phyloP scores from a whole-genome alignment of 2,888 invertebrate species.

The Hirtodrosophila histrioides region DNA sequence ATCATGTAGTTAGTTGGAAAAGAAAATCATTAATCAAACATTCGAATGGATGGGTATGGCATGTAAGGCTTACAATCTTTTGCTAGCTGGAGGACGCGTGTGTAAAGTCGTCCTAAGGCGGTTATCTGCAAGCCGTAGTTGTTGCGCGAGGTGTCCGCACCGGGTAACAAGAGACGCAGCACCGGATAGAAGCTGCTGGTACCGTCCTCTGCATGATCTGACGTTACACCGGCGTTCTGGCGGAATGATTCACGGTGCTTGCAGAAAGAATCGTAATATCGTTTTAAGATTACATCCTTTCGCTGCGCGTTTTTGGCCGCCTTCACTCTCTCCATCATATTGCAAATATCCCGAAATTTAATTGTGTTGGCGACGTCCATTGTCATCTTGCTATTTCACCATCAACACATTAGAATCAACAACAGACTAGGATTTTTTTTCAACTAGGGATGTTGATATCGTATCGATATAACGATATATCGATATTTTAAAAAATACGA shows the following conservation, averaged over 20 bases:
- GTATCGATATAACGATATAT: too few species aligned
- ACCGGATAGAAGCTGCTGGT: conserved; percentile 89
- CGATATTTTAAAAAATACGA: too few species aligned
- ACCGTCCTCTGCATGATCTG: conserved; percentile 62
- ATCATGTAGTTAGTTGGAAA: background rate
- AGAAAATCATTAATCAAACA: background rate
- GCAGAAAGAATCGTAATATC: conserved; percentile 79
- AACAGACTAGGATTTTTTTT: too few species aligned
- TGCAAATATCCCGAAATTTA: conserved; percentile 80
- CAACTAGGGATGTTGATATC: too few species aligned
- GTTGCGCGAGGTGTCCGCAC: conserved; percentile 90
- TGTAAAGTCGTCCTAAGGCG: conserved; percentile 88
- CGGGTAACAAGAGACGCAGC: conserved; percentile 91
- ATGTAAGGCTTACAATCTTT: conserved; percentile 85
- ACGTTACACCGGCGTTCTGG: conserved; percentile 30
- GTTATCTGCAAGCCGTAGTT: conserved; percentile 93
- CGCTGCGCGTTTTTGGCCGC: conserved; percentile 53
- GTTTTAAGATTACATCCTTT: conserved; percentile 74
- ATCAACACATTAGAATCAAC: conserved; percentile 1
- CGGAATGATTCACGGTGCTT: conserved; percentile 76
- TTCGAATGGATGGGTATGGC: background rate
- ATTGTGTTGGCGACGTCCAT: conserved; percentile 79
- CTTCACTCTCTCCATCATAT: conserved; percentile 78
- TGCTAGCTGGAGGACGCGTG: conserved; percentile 90
- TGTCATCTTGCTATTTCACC: conserved; percentile 35